phyloP scores from a whole-genome alignment of 2,797 vertebrate species.

The Podargus strigoides region DNA sequence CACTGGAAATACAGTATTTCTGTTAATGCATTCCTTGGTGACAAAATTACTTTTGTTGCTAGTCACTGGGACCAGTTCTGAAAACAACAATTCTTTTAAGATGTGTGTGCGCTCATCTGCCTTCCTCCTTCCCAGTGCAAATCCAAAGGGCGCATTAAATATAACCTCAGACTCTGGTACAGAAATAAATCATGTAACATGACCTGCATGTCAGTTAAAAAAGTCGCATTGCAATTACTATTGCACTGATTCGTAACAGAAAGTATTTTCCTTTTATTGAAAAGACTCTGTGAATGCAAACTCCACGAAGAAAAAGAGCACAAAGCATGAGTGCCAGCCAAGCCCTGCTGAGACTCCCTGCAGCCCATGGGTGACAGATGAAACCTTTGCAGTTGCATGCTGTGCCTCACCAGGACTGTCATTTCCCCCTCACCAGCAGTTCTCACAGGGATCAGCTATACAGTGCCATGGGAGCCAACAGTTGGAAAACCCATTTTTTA shows the following conservation, averaged over 20 bases:
- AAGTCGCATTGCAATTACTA: background rate
- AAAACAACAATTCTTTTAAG: background rate
- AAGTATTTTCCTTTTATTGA: background rate
- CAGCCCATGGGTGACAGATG: background rate
- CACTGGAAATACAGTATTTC: background rate
- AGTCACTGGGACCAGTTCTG: background rate
- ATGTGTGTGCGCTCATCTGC: background rate
- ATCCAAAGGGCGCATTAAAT: background rate
- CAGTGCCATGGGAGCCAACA: background rate
- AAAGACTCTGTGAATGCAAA: background rate
- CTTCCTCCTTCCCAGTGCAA: accelerated
- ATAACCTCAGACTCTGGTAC: background rate
- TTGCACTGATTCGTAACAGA: accelerated
- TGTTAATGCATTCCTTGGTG: background rate
- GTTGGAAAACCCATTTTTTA: background rate
- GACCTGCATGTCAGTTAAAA: background rate
- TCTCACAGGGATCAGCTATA: background rate
- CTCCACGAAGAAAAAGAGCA: background rate
- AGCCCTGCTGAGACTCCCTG: background rate
- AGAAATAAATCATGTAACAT: background rate
- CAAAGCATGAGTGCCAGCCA: accelerated
- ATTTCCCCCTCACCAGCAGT: background rate
- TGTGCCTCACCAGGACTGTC: background rate
- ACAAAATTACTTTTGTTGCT: background rate
- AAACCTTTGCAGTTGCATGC: background rate